These are phyloP conservation scores for Ptychadena robeensis DNA, from an alignment of 2,797 vertebrate genomes.

Conservation along the genomic window DNA sequence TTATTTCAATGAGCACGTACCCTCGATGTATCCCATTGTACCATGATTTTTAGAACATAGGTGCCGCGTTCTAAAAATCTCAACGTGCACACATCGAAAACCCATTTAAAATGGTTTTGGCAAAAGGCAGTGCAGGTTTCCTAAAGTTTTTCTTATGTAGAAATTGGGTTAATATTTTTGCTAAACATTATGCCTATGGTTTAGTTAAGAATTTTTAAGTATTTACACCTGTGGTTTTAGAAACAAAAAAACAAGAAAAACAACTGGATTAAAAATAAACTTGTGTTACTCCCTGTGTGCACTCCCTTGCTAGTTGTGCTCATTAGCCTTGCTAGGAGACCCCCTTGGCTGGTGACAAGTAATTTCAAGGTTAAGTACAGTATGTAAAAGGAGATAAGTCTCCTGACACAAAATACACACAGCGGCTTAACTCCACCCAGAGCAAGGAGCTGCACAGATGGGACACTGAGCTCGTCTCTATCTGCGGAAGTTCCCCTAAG, in stretches of 20 bases:
- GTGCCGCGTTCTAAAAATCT: too few relatives aligned
- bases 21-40: too few relatives aligned
- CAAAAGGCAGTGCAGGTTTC: too few relatives aligned
- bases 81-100: too few relatives aligned
- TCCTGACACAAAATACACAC: constrained; percentile 32
- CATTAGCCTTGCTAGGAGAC: constrained; percentile 51
- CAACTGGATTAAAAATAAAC: not conserved
- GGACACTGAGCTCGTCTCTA: not conserved
- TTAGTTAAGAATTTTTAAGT: too few relatives aligned
- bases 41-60: too few relatives aligned
- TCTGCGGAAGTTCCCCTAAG: not conserved
- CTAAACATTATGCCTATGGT: not conserved
- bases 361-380: constrained; percentile 49
- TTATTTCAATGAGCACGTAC: too few relatives aligned
- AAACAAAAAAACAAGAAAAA: not conserved
- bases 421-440: constrained; percentile 36
- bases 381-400: constrained; percentile 33
- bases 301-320: constrained; percentile 42
- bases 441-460: not conserved
- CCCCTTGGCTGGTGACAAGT: constrained; percentile 55
- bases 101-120: too few relatives aligned
- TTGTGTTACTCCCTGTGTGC: not conserved
- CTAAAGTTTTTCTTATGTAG: too few relatives aligned
- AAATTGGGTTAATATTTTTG: not conserved
- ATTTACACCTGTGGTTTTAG: not conserved